Conservation (phyloP, 2,113 vertebrate genomes). For the Catharus bicknelli region DNA sequence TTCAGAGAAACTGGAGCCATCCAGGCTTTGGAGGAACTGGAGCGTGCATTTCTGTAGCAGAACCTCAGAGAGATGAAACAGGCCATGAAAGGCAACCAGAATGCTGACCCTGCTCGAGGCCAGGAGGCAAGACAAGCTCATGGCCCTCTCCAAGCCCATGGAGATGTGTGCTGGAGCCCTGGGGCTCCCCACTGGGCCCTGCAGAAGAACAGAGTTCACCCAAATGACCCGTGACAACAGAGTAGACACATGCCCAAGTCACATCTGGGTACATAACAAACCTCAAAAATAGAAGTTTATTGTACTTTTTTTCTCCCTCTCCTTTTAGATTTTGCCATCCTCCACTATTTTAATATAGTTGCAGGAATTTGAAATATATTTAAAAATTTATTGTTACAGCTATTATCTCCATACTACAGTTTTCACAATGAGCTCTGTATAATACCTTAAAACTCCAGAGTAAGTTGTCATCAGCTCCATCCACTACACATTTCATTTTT, state of each 20-base stretch:
- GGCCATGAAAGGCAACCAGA: not conserved
- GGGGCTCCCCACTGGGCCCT: not conserved
- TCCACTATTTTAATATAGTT: not conserved
- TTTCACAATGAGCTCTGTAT: not conserved
- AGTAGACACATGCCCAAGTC: not conserved
- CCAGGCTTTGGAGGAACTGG: not conserved
- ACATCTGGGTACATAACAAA: rapidly evolving
- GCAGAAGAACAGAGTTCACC: not conserved
- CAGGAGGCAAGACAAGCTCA: not conserved
- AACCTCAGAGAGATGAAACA: not conserved
- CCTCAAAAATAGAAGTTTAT: not conserved
- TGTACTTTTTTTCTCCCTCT: not conserved
- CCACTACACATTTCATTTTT: rapidly evolving
- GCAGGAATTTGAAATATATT: not conserved
- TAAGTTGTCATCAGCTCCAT: not conserved
- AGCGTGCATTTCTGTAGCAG: not conserved
- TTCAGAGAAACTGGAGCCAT: not conserved
- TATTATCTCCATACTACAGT: not conserved
- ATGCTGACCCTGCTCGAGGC: not conserved
- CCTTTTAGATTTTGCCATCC: not conserved
- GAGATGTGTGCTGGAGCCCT: not conserved
- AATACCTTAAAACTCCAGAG: not conserved
- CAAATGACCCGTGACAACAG: not conserved
- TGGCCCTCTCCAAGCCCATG: not conserved
- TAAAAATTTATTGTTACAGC: not conserved